Conservation (phyloP, 2,113 vertebrate genomes). For the Delphinus delphis region DNA sequence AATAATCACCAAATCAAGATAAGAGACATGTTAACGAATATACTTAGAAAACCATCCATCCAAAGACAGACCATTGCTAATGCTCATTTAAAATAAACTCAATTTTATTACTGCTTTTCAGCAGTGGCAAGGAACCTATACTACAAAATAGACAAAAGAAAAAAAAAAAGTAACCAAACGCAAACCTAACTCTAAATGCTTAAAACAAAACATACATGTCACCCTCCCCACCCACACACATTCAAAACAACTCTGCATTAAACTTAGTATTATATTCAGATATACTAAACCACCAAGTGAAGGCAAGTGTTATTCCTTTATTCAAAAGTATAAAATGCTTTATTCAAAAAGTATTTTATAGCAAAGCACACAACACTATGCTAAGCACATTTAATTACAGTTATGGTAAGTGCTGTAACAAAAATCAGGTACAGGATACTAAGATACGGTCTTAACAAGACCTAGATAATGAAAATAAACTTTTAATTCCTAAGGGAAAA, state of each 20-base stretch:
- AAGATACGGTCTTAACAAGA: background rate
- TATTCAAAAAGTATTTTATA: background rate
- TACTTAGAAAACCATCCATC: background rate
- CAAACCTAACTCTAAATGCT: background rate
- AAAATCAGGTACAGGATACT: background rate
- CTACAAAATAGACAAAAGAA: background rate
- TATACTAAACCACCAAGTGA: background rate
- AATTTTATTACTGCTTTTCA: background rate
- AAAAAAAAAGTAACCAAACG: background rate
- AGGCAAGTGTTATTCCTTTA: slow-evolving; percentile 2
- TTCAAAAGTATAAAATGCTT: background rate
- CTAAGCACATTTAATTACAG: background rate
- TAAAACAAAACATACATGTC: background rate
- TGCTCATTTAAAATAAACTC: background rate
- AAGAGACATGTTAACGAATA: background rate
- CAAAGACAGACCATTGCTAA: background rate
- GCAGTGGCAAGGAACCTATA: background rate
- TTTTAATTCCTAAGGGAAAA: slow-evolving; percentile 23
- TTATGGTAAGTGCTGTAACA: background rate
- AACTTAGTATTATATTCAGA: background rate
- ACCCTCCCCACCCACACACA: background rate
- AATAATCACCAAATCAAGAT: background rate
- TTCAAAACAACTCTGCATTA: background rate
- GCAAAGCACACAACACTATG: background rate
- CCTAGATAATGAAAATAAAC: background rate